phyloP scores from a whole-genome alignment of 2,113 vertebrate genomes.

The Thymallus thymallus region DNA sequence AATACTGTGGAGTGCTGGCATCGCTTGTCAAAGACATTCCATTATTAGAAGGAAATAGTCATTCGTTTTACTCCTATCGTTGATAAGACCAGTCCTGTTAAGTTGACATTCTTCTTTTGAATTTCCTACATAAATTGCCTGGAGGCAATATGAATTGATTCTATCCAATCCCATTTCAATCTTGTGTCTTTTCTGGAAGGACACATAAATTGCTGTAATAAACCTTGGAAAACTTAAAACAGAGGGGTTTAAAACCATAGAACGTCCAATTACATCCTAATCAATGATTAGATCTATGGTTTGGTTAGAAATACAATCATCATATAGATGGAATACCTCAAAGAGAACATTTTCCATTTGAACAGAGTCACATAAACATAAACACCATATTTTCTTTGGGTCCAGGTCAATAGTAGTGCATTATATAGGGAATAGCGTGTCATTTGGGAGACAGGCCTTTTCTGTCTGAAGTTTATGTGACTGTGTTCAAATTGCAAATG shows the following conservation, averaged over 20 bases:
- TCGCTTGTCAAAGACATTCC: background rate
- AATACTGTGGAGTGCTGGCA: background rate
- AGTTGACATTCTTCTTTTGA: background rate
- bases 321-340: slow-evolving; percentile 27
- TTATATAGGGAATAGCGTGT: too few species aligned
- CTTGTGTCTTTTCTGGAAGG: background rate
- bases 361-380: slow-evolving; percentile 32
- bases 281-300: slow-evolving; percentile 29
- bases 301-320: slow-evolving; percentile 18
- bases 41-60: background rate
- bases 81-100: background rate
- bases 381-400: too few species aligned
- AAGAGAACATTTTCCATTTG: slow-evolving; percentile 25
- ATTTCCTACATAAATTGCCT: background rate
- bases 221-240: background rate
- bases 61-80: too few species aligned
- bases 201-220: too few species aligned
- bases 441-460: too few species aligned
- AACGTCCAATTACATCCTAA: slow-evolving; percentile 18
- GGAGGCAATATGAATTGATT: too few species aligned
- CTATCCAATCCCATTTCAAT: background rate
- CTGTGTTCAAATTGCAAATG: slow-evolving; percentile 23
- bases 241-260: background rate
- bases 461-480: slow-evolving; percentile 32
- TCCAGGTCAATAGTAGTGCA: too few species aligned